These are phyloP conservation scores for Acropora tenuis DNA, from an alignment of 64 coral and sea anemone species.

Conservation along the genomic window DNA sequence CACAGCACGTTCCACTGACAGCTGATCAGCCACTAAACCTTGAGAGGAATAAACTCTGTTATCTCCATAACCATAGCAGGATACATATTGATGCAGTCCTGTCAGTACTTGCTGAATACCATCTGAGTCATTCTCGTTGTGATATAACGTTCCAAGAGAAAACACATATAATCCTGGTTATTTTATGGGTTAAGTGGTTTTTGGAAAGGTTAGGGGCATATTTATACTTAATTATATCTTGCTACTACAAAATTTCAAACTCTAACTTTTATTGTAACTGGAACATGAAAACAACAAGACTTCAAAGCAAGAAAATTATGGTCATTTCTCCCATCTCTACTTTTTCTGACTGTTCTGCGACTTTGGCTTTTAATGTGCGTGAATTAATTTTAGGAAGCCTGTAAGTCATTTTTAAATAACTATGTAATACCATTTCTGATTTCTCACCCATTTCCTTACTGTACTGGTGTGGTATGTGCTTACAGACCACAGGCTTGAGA, in stretches of 20 bases:
- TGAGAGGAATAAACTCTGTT: constrained; percentile 50
- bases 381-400: background rate
- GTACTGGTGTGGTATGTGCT: constrained; percentile 59
- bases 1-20: constrained; percentile 49
- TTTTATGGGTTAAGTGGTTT: constrained; percentile 24
- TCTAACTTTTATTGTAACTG: constrained; percentile 13
- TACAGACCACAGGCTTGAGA: constrained; percentile 14
- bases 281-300: constrained; percentile 19
- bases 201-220: background rate
- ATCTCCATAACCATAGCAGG: constrained; percentile 31
- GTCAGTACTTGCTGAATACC: constrained; percentile 57
- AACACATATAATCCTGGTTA: constrained; percentile 18
- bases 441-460: constrained; percentile 27
- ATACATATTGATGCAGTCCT: constrained; percentile 41
- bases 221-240: background rate
- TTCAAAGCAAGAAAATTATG: background rate
- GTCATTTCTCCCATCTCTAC: constrained; percentile 7
- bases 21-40: constrained; percentile 56
- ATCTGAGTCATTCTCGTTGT: constrained; percentile 51
- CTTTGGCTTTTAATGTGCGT: background rate
- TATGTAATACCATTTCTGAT: constrained; percentile 49
- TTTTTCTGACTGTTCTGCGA: constrained; percentile 14
- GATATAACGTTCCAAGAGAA: constrained; percentile 47
- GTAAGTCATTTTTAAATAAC: background rate
- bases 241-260: constrained; percentile 2